phyloP scores from a whole-genome alignment of 2,888 invertebrate genomes.

The Drosophila longiperda region DNA sequence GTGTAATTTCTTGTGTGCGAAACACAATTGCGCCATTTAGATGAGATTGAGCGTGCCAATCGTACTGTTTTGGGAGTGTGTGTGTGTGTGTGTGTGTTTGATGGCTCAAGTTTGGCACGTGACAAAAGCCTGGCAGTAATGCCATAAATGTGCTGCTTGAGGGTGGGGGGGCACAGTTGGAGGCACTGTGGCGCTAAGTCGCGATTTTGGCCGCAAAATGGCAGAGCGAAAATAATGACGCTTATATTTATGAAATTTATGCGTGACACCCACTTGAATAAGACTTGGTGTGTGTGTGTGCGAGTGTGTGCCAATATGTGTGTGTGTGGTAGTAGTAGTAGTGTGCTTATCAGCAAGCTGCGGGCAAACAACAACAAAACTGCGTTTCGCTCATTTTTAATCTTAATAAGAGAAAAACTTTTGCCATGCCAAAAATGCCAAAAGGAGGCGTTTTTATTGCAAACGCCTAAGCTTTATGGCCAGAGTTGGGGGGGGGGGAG shows the following conservation, averaged over 20 bases:
- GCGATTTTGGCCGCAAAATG: constrained; percentile 70
- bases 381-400: constrained; percentile 74
- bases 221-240: constrained; percentile 76
- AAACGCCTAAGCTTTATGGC: constrained; percentile 11
- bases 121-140: constrained; percentile 65
- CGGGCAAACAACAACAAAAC: constrained; percentile 38
- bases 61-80: neutral
- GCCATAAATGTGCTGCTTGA: neutral
- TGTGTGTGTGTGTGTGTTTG: constrained; percentile 10
- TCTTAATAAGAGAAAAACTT: constrained; percentile 78
- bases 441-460: constrained; percentile 57
- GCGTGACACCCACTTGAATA: constrained; percentile 80
- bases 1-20: constrained; percentile 68
- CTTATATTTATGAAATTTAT: constrained; percentile 82
- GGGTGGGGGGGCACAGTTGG: neutral
- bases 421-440: constrained; percentile 20
- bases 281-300: constrained; percentile 17
- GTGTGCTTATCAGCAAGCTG: constrained; percentile 70
- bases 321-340: constrained; percentile 16
- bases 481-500: no score
- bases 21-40: constrained; percentile 80
- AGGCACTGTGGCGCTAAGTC: constrained; percentile 48
- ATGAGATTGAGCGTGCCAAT: constrained; percentile 62
- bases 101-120: constrained; percentile 73
- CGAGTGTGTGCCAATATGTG: neutral